Percentiles rank a stretch among this genome's conserved stretches.
Conservation (phyloP, 2,113 vertebrate genomes). For the Elgaria multicarinata region DNA sequence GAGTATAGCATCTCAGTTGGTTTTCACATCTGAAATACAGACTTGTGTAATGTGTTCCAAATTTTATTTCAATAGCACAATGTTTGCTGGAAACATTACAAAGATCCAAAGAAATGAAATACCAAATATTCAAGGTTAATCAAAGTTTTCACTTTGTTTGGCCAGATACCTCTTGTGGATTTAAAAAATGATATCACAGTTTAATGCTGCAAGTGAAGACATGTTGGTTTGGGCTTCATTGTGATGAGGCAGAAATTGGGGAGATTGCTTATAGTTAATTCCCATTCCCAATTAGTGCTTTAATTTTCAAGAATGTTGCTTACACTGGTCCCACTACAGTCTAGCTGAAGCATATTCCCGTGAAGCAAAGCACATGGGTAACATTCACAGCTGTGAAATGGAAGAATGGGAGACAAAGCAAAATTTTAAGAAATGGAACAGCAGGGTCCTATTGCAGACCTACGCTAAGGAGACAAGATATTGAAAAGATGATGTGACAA, state of each 20-base stretch:
- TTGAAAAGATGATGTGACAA: constrained; percentile 34
- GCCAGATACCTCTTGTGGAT: background rate
- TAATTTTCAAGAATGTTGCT: background rate
- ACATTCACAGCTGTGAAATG: background rate
- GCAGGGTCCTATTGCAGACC: background rate
- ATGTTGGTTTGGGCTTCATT: too few species aligned
- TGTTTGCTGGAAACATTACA: background rate
- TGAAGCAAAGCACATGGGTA: background rate
- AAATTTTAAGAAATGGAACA: background rate
- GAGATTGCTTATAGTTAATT: background rate
- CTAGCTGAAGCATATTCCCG: background rate
- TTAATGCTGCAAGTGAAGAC: background rate
- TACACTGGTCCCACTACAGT: too few species aligned
- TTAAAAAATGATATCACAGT: background rate
- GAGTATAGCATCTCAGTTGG: background rate
- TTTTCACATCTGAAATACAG: background rate
- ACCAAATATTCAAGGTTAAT: background rate
- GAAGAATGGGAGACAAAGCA: background rate
- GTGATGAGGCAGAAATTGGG: background rate
- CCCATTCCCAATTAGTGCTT: background rate
- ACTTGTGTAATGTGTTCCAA: background rate
- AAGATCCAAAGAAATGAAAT: background rate
- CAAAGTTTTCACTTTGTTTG: background rate
- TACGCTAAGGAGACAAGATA: constrained; percentile 35
- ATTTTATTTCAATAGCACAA: background rate